Percentiles rank a stretch among this genome's conserved stretches.
Conservation (phyloP, 2,113 vertebrate genomes). For the Alouatta palliata region DNA sequence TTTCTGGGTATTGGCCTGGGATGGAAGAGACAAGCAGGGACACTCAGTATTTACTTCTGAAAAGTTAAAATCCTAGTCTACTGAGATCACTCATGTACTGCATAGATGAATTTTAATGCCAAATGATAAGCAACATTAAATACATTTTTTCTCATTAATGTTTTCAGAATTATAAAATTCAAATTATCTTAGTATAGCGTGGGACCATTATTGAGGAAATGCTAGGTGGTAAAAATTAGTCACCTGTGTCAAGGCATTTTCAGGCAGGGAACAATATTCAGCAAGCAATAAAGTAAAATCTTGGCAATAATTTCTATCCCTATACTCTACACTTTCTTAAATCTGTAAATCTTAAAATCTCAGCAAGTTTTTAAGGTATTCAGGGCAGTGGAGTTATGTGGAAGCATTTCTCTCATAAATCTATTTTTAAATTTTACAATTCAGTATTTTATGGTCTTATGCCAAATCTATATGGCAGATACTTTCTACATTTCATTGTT, state of each 20-base stretch:
- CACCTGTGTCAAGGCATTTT: not conserved
- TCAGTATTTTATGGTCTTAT: constrained; percentile 3
- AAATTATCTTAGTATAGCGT: not conserved
- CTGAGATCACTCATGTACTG: not conserved
- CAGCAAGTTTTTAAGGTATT: not conserved
- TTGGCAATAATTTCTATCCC: not conserved
- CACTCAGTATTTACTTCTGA: not conserved
- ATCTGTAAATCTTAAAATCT: constrained; percentile 31
- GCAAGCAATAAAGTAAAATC: constrained; percentile 37
- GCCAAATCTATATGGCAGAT: not conserved
- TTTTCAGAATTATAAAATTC: constrained; percentile 22
- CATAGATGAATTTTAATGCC: not conserved
- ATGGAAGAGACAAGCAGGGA: not conserved
- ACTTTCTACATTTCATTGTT: constrained; percentile 30
- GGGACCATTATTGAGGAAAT: not conserved
- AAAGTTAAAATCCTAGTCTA: constrained; percentile 51
- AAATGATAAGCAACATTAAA: not conserved
- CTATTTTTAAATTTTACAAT: constrained; percentile 4
- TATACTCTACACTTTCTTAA: not conserved
- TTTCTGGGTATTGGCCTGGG: not conserved
- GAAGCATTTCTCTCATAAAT: not conserved
- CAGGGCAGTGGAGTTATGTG: not conserved
- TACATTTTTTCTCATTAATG: not conserved
- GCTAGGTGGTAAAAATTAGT: not conserved
- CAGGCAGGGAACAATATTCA: not conserved